These are phyloP conservation scores for Eupithecia subumbrata DNA, from an alignment of 2,888 invertebrate genomes.

Conservation along the genomic window DNA sequence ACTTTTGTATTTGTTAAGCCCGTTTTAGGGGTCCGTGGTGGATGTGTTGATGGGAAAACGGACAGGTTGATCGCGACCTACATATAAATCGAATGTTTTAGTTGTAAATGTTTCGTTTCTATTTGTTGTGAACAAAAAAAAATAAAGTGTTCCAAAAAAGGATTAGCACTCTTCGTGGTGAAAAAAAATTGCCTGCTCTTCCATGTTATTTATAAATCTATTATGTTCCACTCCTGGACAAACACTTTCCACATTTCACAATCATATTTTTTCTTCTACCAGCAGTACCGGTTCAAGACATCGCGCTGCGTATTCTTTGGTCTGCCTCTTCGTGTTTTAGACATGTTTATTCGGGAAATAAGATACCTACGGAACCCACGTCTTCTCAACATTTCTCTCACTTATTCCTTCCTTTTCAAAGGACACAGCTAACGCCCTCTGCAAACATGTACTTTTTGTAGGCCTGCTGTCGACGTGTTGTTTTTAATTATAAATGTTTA, in stretches of 20 bases:
- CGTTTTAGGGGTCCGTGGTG: conserved; percentile 46
- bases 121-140: neutral
- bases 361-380: conserved; percentile 20
- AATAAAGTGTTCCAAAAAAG: no score
- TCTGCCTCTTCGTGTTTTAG: neutral
- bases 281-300: neutral
- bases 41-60: neutral
- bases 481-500: conserved; percentile 45
- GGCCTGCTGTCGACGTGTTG: conserved; percentile 36
- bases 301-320: neutral
- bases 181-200: neutral
- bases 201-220: neutral
- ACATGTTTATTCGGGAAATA: neutral
- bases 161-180: no score
- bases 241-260: neutral
- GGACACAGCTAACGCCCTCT: conserved; percentile 36
- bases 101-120: neutral
- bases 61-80: conserved; percentile 3
- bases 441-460: conserved; percentile 36
- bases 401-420: conserved; percentile 26
- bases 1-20: conserved; percentile 54
- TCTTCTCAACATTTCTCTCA: neutral
- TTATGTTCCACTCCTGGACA: neutral
- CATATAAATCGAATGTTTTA: neutral
- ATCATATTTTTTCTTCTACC: neutral